These are phyloP conservation scores for Bufo gargarizans DNA, from an alignment of 2,113 vertebrate species.

Conservation along the genomic window DNA sequence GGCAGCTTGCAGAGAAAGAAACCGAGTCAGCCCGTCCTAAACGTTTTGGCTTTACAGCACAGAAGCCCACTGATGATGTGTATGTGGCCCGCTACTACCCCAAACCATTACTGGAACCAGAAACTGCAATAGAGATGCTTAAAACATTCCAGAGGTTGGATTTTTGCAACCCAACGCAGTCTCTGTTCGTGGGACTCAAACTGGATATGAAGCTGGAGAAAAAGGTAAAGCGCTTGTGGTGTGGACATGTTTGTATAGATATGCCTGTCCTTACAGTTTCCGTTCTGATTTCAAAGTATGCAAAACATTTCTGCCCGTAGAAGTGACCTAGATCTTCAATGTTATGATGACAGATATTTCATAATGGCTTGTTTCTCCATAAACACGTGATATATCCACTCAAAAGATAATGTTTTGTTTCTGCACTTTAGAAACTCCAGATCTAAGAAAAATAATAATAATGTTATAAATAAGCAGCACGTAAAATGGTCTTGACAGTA, in stretches of 20 bases:
- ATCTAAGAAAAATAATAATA: too few species aligned
- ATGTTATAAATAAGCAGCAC: too few species aligned
- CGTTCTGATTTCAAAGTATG: neutral
- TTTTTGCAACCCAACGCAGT: constrained; percentile 78
- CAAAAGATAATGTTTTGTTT: too few species aligned
- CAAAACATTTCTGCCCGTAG: neutral
- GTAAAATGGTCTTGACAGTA: too few species aligned
- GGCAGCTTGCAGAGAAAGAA: constrained; percentile 63
- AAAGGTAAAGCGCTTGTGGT: constrained; percentile 78
- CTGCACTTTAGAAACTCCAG: too few species aligned
- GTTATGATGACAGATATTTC: neutral
- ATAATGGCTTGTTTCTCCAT: neutral
- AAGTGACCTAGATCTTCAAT: neutral
- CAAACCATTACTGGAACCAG: constrained; percentile 65
- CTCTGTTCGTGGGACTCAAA: constrained; percentile 78
- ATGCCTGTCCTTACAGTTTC: neutral
- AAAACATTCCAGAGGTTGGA: constrained; percentile 86
- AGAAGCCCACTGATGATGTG: constrained; percentile 82
- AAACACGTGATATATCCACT: neutral
- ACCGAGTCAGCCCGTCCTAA: constrained; percentile 70
- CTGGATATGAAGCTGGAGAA: constrained; percentile 88
- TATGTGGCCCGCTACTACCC: constrained; percentile 79
- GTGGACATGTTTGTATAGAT: neutral
- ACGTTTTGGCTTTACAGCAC: constrained; percentile 70
- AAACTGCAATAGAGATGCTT: constrained; percentile 79